Evolutionary conservation across 30 jellyfish, hydroid and myxozoan genomes (phyloP).

Genomic region (Phacellophora camtschatica): DNA sequence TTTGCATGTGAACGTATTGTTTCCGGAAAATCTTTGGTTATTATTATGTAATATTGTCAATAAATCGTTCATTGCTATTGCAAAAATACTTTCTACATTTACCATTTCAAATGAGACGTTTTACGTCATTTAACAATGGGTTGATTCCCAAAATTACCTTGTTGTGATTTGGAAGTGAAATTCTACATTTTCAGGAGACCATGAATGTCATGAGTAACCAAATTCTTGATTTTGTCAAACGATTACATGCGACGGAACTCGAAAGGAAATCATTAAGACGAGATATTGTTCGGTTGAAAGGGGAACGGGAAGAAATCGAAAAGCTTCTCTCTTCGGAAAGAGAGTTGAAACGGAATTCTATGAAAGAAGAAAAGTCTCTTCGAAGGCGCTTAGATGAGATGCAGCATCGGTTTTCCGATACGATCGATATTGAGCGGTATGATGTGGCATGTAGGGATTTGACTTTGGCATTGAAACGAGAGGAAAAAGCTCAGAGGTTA

Average conservation of each 20-base stretch:
- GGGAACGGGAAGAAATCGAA: constrained; percentile 40
- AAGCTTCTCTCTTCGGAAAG: constrained; percentile 18
- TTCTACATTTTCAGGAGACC: constrained; percentile 54
- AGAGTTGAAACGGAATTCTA: background rate
- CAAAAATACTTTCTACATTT: background rate
- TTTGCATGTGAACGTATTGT: no score
- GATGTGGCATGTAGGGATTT: constrained; percentile 53
- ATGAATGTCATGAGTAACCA: constrained; percentile 20
- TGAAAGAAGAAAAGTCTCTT: constrained; percentile 31
- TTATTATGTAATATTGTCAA: background rate
- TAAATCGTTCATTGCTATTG: background rate
- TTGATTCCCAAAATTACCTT: no score
- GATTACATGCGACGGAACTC: constrained; percentile 78
- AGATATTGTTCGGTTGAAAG: constrained; percentile 6
- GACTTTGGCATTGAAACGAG: constrained; percentile 60
- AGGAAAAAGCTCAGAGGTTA: constrained; percentile 55
- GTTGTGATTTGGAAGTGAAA: no score
- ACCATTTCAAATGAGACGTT: no score
- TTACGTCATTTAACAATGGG: no score
- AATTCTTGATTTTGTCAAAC: constrained; percentile 59
- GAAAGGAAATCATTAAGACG: constrained; percentile 38
- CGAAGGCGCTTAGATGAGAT: constrained; percentile 23
- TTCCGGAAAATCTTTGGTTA: background rate
- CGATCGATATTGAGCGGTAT: constrained; percentile 44
- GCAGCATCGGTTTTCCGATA: constrained; percentile 7